phyloP scores from a whole-genome alignment of 1,140 invertebrate genomes.

The Oryctes rhinoceros region DNA sequence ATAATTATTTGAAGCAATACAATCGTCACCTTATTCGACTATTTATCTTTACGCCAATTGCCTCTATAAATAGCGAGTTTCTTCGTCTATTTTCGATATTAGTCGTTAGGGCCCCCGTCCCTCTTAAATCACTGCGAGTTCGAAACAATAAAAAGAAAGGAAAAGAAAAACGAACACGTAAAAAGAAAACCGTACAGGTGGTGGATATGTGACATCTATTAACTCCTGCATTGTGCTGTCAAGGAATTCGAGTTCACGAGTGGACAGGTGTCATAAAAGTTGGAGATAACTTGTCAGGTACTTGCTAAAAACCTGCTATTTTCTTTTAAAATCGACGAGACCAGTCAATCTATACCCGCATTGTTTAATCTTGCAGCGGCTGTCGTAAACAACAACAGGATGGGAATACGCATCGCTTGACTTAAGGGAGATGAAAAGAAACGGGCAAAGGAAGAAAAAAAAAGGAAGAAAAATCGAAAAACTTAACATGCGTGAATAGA shows the following conservation, averaged over 20 bases:
- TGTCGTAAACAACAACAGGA: slow-evolving; percentile 18
- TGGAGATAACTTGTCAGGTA: slow-evolving; percentile 18
- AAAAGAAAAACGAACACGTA: not conserved
- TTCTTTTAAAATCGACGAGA: slow-evolving; percentile 18
- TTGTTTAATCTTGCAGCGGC: slow-evolving; percentile 9
- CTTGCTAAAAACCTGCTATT: slow-evolving; percentile 18
- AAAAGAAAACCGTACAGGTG: not conserved
- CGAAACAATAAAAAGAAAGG: not conserved
- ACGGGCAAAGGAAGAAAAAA: not conserved
- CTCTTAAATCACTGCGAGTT: not conserved
- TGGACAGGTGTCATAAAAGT: slow-evolving; percentile 18
- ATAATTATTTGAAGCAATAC: slow-evolving; percentile 9
- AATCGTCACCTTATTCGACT: slow-evolving; percentile 18
- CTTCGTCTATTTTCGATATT: not conserved
- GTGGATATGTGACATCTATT: slow-evolving; percentile 15
- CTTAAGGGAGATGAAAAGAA: slow-evolving; percentile 4
- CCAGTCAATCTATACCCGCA: slow-evolving; percentile 17
- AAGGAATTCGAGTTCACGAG: slow-evolving; percentile 17
- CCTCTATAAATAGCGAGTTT: not conserved
- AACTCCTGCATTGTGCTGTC: slow-evolving; percentile 13
- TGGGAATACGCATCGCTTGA: slow-evolving; percentile 1
- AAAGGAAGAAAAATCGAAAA: not conserved
- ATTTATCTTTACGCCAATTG: slow-evolving; percentile 5
- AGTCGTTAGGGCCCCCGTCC: not conserved
- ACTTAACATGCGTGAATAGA: slow-evolving; percentile 10